These are phyloP conservation scores for Timema cristinae DNA, from an alignment of 2,888 invertebrate genomes.

Conservation along the genomic window DNA sequence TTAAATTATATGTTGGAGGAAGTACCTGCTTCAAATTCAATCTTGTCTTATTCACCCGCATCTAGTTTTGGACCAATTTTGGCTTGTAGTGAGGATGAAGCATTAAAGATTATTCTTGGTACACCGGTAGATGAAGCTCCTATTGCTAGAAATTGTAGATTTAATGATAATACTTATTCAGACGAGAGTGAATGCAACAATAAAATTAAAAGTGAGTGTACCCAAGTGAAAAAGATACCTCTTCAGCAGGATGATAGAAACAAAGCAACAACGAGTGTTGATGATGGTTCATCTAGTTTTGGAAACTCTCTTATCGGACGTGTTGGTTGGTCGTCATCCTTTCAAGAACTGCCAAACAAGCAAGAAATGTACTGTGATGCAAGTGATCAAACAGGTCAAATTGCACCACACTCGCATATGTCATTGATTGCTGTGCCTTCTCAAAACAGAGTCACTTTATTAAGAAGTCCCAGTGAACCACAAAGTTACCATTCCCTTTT, in stretches of 20 bases:
- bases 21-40: conserved; percentile 32
- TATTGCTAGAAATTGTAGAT: background rate
- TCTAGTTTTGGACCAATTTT: conserved; percentile 25
- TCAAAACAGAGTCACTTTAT: conserved; percentile 11
- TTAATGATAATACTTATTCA: background rate
- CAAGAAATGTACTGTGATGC: background rate
- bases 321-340: conserved; percentile 61
- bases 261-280: conserved; percentile 22
- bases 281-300: conserved; percentile 40
- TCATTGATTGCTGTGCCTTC: background rate
- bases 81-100: conserved; percentile 64
- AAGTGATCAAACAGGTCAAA: conserved; percentile 35
- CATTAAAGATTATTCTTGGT: conserved; percentile 62
- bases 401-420: conserved; percentile 29
- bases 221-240: background rate
- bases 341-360: conserved; percentile 48
- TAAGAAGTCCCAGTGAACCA: conserved; percentile 42
- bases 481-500: conserved; percentile 57
- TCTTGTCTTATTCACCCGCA: conserved; percentile 21
- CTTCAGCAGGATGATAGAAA: conserved; percentile 7
- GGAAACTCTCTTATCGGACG: conserved; percentile 64
- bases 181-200: background rate
- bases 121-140: conserved; percentile 43
- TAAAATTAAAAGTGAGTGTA: too few species aligned
- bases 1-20: conserved; percentile 37